Evolutionary conservation across 2,797 vertebrate genomes (phyloP).

Genomic region (Sebastes taczanowskii): DNA sequence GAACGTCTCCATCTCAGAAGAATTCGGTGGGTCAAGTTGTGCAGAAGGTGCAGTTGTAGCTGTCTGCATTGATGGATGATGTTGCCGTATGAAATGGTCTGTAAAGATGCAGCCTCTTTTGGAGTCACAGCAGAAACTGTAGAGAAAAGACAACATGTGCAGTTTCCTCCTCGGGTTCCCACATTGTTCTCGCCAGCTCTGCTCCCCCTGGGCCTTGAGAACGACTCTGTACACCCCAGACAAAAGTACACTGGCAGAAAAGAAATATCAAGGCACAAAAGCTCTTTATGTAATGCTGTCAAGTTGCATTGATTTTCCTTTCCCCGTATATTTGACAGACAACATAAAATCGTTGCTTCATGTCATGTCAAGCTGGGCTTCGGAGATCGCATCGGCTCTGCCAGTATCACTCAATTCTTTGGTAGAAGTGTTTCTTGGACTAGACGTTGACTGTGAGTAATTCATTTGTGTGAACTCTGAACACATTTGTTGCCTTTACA

Average conservation of each 20-base stretch:
- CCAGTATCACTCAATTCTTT: constrained; percentile 45
- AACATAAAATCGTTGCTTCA: constrained; percentile 73
- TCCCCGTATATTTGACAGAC: constrained; percentile 75
- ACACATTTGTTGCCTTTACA: constrained; percentile 53
- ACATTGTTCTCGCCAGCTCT: constrained; percentile 74
- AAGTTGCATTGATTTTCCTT: constrained; percentile 73
- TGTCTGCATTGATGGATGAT: constrained; percentile 82
- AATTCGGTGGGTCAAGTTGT: constrained; percentile 35
- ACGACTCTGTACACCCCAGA: constrained; percentile 69
- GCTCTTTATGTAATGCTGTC: constrained; percentile 80
- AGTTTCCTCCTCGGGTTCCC: constrained; percentile 78
- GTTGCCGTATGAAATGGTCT: constrained; percentile 83
- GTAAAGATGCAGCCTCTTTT: constrained; percentile 79
- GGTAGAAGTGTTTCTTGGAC: constrained; percentile 56
- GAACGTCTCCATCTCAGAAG: constrained; percentile 37
- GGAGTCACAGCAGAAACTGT: constrained; percentile 72
- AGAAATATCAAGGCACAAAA: constrained; percentile 77
- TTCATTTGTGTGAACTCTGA: constrained; percentile 20
- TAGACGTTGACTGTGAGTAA: background rate
- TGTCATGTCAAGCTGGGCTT: constrained; percentile 70
- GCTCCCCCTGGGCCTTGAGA: constrained; percentile 64
- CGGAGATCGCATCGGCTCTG: constrained; percentile 49
- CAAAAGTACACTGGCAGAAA: constrained; percentile 73
- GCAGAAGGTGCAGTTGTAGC: constrained; percentile 46
- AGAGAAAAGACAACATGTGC: constrained; percentile 75